Base-by-base conservation (phyloP, 2,113 vertebrate genomes). In the Solea solea region DNA sequence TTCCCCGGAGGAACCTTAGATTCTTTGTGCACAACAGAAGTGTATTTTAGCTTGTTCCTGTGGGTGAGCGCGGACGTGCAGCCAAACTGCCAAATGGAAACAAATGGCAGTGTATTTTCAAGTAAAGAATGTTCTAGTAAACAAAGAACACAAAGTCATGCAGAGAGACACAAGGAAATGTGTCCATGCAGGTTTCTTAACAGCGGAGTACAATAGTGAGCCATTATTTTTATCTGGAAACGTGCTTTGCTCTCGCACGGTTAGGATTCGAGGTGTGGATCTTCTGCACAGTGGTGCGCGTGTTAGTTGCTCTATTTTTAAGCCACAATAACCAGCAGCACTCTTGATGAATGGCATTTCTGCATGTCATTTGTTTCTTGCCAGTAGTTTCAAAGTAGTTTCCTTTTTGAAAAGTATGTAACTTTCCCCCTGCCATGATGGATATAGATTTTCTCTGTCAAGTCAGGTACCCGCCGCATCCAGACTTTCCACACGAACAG, bases 281-380 rank as follows among this genome's bases (percentile, higher is more conserved):
- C 45, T 27, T 65, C 13, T 78, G 25, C 69, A 58, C 64, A 15
- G 25, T 49, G 11, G 11, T 63, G 15, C 1, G 2, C 41, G 16
- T 70, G 16, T 60, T 66, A 13, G 64, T 54, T 54, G 16, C 21
- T 66, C 13, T 64, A 15, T 60, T 51, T 68, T 56, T 11, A 53
- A 71, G 52, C 45, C 9, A 70, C 58, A 76, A 40, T 80, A 74
- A 62, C 45, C 69, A 76, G 66, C 70, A 68, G 48, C 64, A 21
- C 58, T 46, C 73, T 74, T 83, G 86, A 84, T 83, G 64, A 76
- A 77, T 83, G 64, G 69, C 57, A 71, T 69, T 82, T 73, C 64
- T 80, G 72, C 68, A 73, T 80, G 60, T 59, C 66, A 57, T 83
- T 85, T 57, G 41, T 72, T 28, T 21, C 21, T 72, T 79, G 80